Evolutionary conservation across 35 echinoderm and acorn worm species (phyloP).

Genomic region (Holothuria glaberrima): DNA sequence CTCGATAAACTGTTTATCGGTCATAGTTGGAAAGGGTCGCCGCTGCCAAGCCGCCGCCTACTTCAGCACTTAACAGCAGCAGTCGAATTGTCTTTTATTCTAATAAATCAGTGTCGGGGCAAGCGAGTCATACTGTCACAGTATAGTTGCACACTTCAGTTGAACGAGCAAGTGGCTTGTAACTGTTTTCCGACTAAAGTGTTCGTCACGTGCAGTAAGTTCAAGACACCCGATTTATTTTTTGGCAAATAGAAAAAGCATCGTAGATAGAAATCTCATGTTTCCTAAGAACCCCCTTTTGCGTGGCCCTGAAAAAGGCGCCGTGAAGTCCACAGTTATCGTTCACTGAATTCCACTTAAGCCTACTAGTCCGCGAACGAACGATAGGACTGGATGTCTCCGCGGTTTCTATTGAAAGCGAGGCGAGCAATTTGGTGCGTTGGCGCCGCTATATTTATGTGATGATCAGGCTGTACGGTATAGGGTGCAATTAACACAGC

Average conservation of each 20-base stretch:
- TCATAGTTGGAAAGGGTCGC: conserved; percentile 42
- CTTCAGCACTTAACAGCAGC: no score
- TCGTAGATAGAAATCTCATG: background rate
- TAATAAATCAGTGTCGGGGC: no score
- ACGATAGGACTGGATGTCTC: conserved; percentile 21
- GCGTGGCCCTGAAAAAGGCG: conserved; percentile 47
- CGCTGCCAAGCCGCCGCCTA: background rate
- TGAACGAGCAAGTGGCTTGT: no score
- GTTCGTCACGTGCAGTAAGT: no score
- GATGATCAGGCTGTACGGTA: conserved; percentile 17
- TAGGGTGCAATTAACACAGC: conserved; percentile 23
- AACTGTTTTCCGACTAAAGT: no score
- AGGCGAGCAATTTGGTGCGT: conserved; percentile 68
- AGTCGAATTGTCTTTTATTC: no score
- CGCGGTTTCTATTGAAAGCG: conserved; percentile 68
- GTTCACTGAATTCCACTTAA: conserved; percentile 55
- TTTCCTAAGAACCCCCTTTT: conserved; percentile 39
- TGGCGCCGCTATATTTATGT: conserved; percentile 87
- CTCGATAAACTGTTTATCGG: conserved; percentile 40
- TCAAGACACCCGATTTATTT: no score
- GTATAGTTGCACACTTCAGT: no score
- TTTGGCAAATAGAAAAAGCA: no score
- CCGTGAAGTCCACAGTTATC: conserved; percentile 46
- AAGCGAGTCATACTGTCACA: no score
- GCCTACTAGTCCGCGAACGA: conserved; percentile 26